These are phyloP conservation scores for Misgurnus anguillicaudatus DNA, from an alignment of 2,113 vertebrate genomes.

Conservation along the genomic window DNA sequence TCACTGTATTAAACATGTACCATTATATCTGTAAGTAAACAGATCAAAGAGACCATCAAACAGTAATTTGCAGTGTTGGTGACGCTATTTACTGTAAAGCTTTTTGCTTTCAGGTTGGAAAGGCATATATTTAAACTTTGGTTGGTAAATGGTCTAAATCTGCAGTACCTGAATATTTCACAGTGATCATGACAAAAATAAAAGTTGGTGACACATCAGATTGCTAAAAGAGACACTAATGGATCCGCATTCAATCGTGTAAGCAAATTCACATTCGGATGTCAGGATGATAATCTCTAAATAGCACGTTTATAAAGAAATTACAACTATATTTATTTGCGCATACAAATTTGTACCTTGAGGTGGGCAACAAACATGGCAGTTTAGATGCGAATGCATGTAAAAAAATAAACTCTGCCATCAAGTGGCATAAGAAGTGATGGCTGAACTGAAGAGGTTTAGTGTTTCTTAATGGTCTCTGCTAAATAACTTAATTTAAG, in stretches of 20 bases:
- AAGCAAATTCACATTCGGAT: slow-evolving; percentile 19
- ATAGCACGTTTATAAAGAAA: not conserved
- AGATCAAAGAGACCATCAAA: not conserved
- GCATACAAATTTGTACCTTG: slow-evolving; percentile 14
- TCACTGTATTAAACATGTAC: slow-evolving; percentile 10
- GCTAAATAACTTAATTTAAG: not conserved
- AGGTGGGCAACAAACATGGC: slow-evolving; percentile 15
- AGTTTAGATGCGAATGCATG: not conserved
- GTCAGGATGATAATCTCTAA: slow-evolving; percentile 2
- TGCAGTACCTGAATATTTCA: slow-evolving; percentile 39
- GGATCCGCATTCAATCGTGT: not conserved
- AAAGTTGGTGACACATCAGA: not conserved
- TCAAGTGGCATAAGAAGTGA: not conserved
- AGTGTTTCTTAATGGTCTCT: not conserved
- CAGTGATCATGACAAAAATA: slow-evolving; percentile 21
- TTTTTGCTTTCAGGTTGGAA: not conserved
- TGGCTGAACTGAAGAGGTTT: slow-evolving; percentile 7
- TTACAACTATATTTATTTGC: not conserved
- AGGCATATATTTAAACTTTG: not conserved
- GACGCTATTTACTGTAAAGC: not conserved
- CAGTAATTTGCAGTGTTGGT: not conserved
- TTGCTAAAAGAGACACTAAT: slow-evolving; percentile 1
- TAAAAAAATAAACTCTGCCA: not conserved
- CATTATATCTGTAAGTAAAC: not conserved
- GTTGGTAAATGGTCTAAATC: slow-evolving; percentile 16